Base-by-base conservation (phyloP, 2,797 vertebrate species). In the Hyperoplus lanceolatus region DNA sequence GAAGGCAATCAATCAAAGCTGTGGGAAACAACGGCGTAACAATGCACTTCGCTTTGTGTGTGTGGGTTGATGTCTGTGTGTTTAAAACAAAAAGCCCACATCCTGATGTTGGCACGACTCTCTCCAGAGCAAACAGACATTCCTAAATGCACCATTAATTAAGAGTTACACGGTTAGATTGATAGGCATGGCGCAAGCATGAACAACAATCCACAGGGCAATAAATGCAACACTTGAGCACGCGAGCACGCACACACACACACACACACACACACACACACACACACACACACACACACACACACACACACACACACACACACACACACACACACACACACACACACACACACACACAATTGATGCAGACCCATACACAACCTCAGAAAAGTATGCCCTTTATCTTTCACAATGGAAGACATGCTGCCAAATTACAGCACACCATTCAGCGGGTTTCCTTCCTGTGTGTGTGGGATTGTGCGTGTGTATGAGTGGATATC, bases 401-500 rank as follows among this genome's bases (percentile, higher is more conserved):
- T 41, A 75, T 75, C 65, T 74, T 29, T 62, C 78, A 81, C 74
- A 86, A 76, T 86, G 75, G 78, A 83, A 81, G 77, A 85, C 68
- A 65, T 75, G 50, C 61, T 78, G 80, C 78, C 76, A 88, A 73
- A 85, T 86, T 68, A 61, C 64, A 54, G 56, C 77, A 54, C 76
- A 56, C 74, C 78, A 86, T 88, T 84, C 83, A 87, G 59, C 62
- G 41, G 14, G 80, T 87, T 92, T 95, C 91, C 92, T 94, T 94
- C 93, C 93, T 79, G 69, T 77, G 80, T 75, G 64, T 75, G 77
- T 76, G 70, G 56, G 15, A 72, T 21, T 80, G 73, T 66, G 62
- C 4, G 6, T 66, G 58, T 14, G 15, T 73, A 73, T 69, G 53
- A 56, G 78, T 54, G 72, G 56, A 66, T 75, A 78, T 82, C 75